A percentile compares a stretch with the other conserved stretches of the same genome.
Conservation (phyloP, 2,113 vertebrate species). For the Vidua chalybeata region DNA sequence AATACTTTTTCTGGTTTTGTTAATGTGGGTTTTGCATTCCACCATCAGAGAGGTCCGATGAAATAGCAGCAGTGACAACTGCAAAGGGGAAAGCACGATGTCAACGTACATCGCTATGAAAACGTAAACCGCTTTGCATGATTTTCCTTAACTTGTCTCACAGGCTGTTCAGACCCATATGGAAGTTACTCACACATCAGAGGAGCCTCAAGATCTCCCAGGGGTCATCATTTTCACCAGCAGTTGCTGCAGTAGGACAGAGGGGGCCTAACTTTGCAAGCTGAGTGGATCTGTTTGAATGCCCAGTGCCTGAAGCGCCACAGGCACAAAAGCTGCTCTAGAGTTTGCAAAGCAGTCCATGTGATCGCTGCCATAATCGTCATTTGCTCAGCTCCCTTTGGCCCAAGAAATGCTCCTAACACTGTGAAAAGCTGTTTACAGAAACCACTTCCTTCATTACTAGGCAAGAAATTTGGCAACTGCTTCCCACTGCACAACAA, state of each 20-base stretch:
- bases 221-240: not conserved
- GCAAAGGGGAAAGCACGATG: not conserved
- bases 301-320: not conserved
- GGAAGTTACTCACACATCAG: not conserved
- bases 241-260: not conserved
- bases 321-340: conserved; percentile 16
- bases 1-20: not conserved
- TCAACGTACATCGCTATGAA: not conserved
- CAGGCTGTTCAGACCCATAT: not conserved
- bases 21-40: not conserved
- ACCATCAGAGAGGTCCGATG: not conserved
- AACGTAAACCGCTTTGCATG: rapidly evolving
- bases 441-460: conserved; percentile 67
- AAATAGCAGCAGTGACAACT: not conserved
- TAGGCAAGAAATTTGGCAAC: conserved; percentile 56
- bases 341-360: not conserved
- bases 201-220: not conserved
- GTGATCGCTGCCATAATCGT: not conserved
- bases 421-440: conserved; percentile 59
- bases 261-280: not conserved
- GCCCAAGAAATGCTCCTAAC: conserved; percentile 9
- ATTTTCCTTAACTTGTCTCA: not conserved
- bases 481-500: not conserved
- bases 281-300: not conserved
- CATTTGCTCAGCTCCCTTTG: not conserved